Evolutionary conservation across 1,140 invertebrate species (phyloP).

Genomic region (Acyrthosiphon pisum): DNA sequence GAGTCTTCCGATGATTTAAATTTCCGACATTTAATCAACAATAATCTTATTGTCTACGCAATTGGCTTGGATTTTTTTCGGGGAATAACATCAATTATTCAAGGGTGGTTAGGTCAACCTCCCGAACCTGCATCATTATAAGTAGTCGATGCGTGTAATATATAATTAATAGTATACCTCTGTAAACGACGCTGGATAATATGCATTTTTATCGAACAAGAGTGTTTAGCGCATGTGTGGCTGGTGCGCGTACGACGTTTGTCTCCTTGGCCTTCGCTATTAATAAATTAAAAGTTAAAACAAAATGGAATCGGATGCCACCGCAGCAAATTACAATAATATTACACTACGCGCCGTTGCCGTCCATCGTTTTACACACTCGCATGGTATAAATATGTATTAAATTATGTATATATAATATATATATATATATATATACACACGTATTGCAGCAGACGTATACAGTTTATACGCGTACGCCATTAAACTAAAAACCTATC

Average conservation of each 20-base stretch:
- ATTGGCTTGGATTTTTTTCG: background rate
- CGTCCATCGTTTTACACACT: background rate
- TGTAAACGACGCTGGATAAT: background rate
- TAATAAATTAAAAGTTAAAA: slow-evolving; percentile 55
- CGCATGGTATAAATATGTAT: background rate
- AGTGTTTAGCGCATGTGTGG: slow-evolving; percentile 44
- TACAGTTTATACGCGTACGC: background rate
- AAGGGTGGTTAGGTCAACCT: background rate
- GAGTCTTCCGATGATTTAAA: too few species aligned
- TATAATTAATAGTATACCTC: too few species aligned
- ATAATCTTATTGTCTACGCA: background rate
- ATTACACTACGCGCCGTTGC: background rate
- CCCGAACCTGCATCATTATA: background rate
- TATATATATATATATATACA: background rate
- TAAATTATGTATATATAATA: too few species aligned
- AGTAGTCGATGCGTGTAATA: background rate
- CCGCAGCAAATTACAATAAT: slow-evolving; percentile 27
- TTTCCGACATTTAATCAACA: background rate
- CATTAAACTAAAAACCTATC: slow-evolving; percentile 24
- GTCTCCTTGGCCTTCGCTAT: slow-evolving; percentile 54
- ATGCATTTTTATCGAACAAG: background rate
- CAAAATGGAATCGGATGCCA: slow-evolving; percentile 23
- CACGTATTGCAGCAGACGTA: background rate
- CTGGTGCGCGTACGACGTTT: background rate
- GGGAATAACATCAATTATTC: background rate